Evolutionary conservation across 2,888 invertebrate species (phyloP).

Genomic region (Nudaria mundana): DNA sequence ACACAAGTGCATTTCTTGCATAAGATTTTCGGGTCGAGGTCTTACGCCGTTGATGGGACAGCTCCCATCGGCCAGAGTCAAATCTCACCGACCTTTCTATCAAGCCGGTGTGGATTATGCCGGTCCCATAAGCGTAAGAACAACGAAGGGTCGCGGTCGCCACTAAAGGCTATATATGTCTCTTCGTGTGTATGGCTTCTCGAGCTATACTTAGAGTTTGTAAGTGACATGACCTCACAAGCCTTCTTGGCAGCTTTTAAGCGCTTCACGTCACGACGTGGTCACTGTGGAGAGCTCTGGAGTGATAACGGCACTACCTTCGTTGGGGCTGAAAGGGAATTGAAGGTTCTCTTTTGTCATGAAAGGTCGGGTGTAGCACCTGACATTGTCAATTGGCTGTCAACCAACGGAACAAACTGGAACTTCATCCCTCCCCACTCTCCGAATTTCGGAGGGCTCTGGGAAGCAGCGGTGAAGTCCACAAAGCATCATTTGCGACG

Average conservation of each 20-base stretch:
- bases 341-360: too few relatives aligned
- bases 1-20: background rate
- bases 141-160: constrained; percentile 16
- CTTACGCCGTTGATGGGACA: constrained; percentile 20
- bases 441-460: too few relatives aligned
- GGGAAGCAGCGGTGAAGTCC: too few relatives aligned
- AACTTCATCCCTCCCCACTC: too few relatives aligned
- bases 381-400: too few relatives aligned
- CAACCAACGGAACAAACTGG: too few relatives aligned
- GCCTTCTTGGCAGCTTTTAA: constrained; percentile 24
- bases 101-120: constrained; percentile 21
- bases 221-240: constrained; percentile 29
- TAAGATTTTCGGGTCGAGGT: background rate
- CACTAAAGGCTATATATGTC: constrained; percentile 21
- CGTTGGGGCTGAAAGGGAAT: too few relatives aligned
- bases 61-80: constrained; percentile 15
- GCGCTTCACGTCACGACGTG: constrained; percentile 19
- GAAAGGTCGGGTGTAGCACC: too few relatives aligned
- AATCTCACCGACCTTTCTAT: constrained; percentile 7
- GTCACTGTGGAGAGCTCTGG: constrained; percentile 15
- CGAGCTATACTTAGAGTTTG: constrained; percentile 36
- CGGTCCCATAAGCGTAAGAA: constrained; percentile 14
- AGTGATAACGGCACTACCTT: constrained; percentile 12
- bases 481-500: too few relatives aligned
- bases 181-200: constrained; percentile 26